Base-by-base conservation (phyloP, 1,140 invertebrate species). In the Drosophila orosa region DNA sequence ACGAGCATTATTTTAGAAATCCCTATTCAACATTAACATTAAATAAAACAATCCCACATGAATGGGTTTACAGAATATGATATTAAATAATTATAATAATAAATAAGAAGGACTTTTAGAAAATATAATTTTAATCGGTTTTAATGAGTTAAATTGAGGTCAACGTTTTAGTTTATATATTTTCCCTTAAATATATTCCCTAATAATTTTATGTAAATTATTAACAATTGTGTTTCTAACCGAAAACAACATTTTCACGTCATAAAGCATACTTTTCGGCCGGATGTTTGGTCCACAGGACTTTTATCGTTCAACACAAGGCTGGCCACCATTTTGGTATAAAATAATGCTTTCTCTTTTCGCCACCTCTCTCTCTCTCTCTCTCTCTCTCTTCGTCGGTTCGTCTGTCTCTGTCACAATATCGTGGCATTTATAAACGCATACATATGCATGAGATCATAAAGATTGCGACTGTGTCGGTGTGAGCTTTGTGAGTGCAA, bases 401-500 rank as follows among this genome's bases (percentile, higher is more conserved):
- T 52, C 48, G 29, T 52, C 48, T 52, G 48, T 52, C 48, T 31
- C 42, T 62, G 66, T 22, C 52, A 44, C 59, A 57, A 68, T 48
- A 58, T 68, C 60, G 24, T 69, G 83, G 71, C 83, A 78, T 87
- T 87, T 87, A 87, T 82, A 82, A 87, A 68, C 62, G 66, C 79
- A 87, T 86, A 56, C 82, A 86, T 86, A 86, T 87, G 82, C 75
- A 86, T 86, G 83, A 83, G 79, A 75, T 83, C 83, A 87, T 86
- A 76, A 87, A 79, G 75, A 76, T 75, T 60, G 47, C 50, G 72
- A 55, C 37, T 60, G 72, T 60, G 39, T 35, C 45, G 19, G 42
- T 33, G 40, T 48, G 71, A 17, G 52, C 35, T 45, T 61, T 44
- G 81, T 37, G 60, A 76, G 66, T 77, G 78, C 50, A 78, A 61